Conservation (phyloP, 2,113 vertebrate genomes). For the Acanthisitta chloris region DNA sequence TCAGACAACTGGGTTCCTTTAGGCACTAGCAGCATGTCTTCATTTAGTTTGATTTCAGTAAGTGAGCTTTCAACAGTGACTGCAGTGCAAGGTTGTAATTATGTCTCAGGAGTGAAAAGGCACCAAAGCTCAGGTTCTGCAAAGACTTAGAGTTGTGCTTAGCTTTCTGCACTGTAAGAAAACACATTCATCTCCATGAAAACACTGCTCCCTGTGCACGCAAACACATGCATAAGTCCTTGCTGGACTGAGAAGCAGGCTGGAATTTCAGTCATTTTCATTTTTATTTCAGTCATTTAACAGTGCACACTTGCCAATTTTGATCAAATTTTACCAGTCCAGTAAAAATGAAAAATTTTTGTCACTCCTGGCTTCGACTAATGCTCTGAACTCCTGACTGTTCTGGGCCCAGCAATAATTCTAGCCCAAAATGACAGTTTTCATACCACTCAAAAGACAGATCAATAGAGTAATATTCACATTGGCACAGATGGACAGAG, state of each 20-base stretch:
- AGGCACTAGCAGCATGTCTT: slow-evolving; percentile 32
- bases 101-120: background rate
- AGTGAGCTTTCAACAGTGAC: slow-evolving; percentile 12
- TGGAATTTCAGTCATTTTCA: too few relatives aligned
- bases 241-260: background rate
- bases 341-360: background rate
- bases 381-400: background rate
- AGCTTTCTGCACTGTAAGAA: background rate
- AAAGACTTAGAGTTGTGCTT: background rate
- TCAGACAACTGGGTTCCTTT: background rate
- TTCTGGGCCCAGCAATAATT: background rate
- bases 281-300: background rate
- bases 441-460: background rate
- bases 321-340: background rate
- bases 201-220: background rate
- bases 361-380: background rate
- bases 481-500: background rate
- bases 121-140: background rate
- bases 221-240: background rate
- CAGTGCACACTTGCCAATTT: background rate
- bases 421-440: background rate
- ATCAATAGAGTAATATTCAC: background rate
- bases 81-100: slow-evolving; percentile 15
- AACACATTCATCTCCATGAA: background rate
- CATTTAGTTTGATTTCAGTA: slow-evolving; percentile 44